A percentile compares a stretch with the other conserved stretches of the same genome.
Evolutionary conservation across 1,140 invertebrate genomes (phyloP).

Genomic region (Apis cerana): DNA sequence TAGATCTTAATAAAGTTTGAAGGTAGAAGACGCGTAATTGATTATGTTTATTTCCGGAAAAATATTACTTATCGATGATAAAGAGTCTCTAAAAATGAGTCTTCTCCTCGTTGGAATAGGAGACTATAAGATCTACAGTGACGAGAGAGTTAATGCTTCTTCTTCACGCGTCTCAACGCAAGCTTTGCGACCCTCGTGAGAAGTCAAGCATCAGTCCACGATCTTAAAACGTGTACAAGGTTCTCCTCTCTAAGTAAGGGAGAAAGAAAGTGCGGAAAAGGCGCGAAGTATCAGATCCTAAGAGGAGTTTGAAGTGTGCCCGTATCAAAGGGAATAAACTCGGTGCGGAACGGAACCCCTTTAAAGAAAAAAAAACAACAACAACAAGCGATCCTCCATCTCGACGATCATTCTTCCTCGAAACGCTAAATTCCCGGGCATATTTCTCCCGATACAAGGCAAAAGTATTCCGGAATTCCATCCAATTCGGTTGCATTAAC

Average conservation of each 20-base stretch:
- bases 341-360: constrained; percentile 1
- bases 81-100: not conserved
- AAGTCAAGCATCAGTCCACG: constrained; percentile 14
- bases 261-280: constrained; percentile 8
- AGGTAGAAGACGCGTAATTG: no score
- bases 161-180: not conserved
- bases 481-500: not conserved
- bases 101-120: not conserved
- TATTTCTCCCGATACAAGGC: not conserved
- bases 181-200: constrained; percentile 5
- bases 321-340: constrained; percentile 55
- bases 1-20: no score
- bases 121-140: no score
- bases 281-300: constrained; percentile 47
- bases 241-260: constrained; percentile 15
- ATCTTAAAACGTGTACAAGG: constrained; percentile 22
- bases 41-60: no score
- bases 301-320: constrained; percentile 50
- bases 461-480: not conserved
- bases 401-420: not conserved
- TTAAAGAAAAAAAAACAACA: constrained; percentile 15
- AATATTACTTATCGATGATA: no score
- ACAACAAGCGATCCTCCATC: not conserved
- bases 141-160: not conserved
- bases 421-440: not conserved